A percentile compares a stretch with the other conserved stretches of the same genome.
Evolutionary conservation across 1,140 invertebrate species (phyloP).

Genomic region (Dendrolimus kikuchii): DNA sequence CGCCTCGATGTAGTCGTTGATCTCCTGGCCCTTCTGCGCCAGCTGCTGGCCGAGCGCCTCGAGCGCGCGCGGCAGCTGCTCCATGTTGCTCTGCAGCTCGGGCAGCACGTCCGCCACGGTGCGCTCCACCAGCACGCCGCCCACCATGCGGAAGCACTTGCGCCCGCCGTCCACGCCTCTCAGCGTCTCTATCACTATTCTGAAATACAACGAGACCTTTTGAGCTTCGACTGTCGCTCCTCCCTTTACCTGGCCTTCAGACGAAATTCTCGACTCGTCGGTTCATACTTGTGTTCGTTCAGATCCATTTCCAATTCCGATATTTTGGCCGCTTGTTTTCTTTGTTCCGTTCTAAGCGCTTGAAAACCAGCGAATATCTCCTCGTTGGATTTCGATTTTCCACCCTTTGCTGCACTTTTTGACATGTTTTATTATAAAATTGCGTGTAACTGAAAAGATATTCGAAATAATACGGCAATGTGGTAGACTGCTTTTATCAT

Average conservation of each 20-base stretch:
- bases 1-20: conserved; percentile 94
- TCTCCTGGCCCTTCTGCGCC: conserved; percentile 89
- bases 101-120: conserved; percentile 94
- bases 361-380: conserved; percentile 92
- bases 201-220: conserved; percentile 47
- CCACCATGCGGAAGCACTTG: conserved; percentile 95
- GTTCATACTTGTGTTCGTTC: conserved; percentile 91
- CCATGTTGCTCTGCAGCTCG: conserved; percentile 84
- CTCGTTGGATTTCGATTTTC: conserved; percentile 76
- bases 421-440: background rate
- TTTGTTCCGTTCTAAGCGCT: conserved; percentile 88
- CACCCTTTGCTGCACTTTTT: conserved; percentile 22
- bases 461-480: background rate
- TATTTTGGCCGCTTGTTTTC: conserved; percentile 87
- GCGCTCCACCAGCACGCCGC: conserved; percentile 93
- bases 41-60: conserved; percentile 86
- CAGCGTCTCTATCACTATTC: conserved; percentile 95
- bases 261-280: background rate
- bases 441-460: background rate
- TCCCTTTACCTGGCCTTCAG: background rate
- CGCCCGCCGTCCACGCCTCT: conserved; percentile 88
- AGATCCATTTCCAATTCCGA: conserved; percentile 94
- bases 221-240: background rate
- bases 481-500: too few relatives aligned
- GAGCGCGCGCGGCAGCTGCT: conserved; percentile 86